These are phyloP conservation scores for Labia minor DNA, from an alignment of 2,888 invertebrate species.

Conservation along the genomic window DNA sequence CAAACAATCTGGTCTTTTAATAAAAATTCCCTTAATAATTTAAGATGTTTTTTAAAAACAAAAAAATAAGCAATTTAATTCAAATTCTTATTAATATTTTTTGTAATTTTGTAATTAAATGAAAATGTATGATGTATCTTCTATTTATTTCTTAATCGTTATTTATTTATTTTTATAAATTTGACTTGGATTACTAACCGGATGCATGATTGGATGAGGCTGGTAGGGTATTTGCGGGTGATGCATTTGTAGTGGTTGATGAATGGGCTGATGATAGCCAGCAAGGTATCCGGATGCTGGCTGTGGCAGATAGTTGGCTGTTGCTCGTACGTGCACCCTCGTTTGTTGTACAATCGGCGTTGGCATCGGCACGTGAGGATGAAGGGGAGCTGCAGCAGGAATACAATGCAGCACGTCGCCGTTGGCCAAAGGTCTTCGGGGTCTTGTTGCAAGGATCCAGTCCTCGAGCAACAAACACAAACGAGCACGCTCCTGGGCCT, in stretches of 20 bases:
- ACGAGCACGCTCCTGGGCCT: slow-evolving; percentile 54
- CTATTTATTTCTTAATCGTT: no score
- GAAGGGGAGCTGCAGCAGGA: neutral
- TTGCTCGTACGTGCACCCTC: slow-evolving; percentile 16
- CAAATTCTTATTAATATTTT: no score
- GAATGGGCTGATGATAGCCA: neutral
- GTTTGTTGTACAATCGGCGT: neutral
- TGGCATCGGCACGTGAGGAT: neutral
- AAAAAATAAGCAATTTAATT: no score
- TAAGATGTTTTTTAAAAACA: no score
- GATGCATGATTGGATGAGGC: neutral
- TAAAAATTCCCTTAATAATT: no score
- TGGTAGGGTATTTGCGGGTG: neutral
- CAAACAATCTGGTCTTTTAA: no score
- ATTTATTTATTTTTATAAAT: no score
- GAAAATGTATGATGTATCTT: no score
- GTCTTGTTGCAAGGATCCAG: slow-evolving; percentile 62
- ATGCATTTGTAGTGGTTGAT: neutral
- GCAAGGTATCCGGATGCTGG: neutral
- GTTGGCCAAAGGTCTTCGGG: slow-evolving; percentile 41
- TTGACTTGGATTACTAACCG: neutral
- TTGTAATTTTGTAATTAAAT: no score
- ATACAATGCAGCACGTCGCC: slow-evolving; percentile 29
- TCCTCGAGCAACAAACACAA: slow-evolving; percentile 56
- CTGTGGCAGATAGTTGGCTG: slow-evolving; percentile 2